Percentiles rank a stretch among this genome's conserved stretches.
These are phyloP conservation scores for Serinus canaria DNA, from an alignment of 2,113 vertebrate genomes.

Conservation along the genomic window DNA sequence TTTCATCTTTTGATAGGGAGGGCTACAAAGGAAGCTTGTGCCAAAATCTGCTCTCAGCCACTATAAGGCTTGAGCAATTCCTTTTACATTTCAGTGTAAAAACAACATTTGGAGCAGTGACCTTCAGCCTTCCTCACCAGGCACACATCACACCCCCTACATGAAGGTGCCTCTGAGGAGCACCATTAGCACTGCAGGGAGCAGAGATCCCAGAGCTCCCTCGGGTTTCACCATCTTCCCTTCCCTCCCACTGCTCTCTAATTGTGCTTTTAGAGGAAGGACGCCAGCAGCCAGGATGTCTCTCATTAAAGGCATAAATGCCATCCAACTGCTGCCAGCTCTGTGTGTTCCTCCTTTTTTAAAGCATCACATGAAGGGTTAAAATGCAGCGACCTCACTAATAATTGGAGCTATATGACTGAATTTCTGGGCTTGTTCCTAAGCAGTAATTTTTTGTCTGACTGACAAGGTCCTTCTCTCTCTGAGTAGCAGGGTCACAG, in stretches of 20 bases:
- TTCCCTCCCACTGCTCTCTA: not conserved
- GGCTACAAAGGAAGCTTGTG: not conserved
- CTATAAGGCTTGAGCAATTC: not conserved
- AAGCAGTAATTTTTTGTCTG: constrained; percentile 24
- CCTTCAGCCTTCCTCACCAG: not conserved
- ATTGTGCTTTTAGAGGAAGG: not conserved
- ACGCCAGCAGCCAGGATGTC: not conserved
- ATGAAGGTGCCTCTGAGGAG: not conserved
- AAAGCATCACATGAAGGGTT: not conserved
- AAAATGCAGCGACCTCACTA: not conserved
- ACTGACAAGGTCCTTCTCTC: constrained; percentile 47
- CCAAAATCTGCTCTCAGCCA: not conserved
- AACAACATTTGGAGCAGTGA: not conserved
- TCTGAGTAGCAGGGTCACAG: constrained; percentile 23
- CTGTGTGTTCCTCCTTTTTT: not conserved
- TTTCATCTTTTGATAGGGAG: not conserved
- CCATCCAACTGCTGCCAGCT: not conserved
- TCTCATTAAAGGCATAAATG: not conserved
- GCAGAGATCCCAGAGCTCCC: not conserved
- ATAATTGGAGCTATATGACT: not conserved
- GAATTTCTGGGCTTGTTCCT: not conserved
- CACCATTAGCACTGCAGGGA: not conserved
- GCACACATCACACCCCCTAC: not conserved
- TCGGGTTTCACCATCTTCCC: not conserved
- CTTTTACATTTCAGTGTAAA: not conserved